A percentile compares a stretch with the other conserved stretches of the same genome.
These are phyloP conservation scores for Temnothorax ravouxi DNA, from an alignment of 2,888 invertebrate genomes.

Conservation along the genomic window DNA sequence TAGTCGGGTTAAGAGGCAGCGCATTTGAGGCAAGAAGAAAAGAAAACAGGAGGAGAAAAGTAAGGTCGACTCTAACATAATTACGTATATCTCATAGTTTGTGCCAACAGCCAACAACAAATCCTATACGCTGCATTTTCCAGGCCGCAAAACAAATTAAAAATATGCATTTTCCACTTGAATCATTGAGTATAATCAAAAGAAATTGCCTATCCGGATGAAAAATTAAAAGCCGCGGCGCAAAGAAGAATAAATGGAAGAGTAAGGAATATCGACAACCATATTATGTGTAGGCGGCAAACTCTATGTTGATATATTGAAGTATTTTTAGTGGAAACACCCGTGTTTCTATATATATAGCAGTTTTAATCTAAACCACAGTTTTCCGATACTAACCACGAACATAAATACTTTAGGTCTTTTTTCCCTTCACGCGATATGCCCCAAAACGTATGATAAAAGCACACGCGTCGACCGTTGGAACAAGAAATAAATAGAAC, in stretches of 20 bases:
- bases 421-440: background rate
- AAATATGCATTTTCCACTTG: conserved; percentile 29
- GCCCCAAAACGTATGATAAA: conserved; percentile 34
- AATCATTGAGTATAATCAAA: conserved; percentile 20
- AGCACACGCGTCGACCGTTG: background rate
- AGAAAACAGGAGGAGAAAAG: conserved; percentile 56
- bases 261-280: background rate
- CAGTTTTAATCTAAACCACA: conserved; percentile 29
- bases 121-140: conserved; percentile 39
- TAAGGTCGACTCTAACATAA: conserved; percentile 49
- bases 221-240: conserved; percentile 34
- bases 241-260: background rate
- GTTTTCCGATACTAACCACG: conserved; percentile 18
- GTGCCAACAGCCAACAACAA: conserved; percentile 50
- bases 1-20: conserved; percentile 82
- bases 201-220: conserved; percentile 33
- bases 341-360: background rate
- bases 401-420: conserved; percentile 20
- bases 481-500: conserved; percentile 17
- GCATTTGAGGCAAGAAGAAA: conserved; percentile 36
- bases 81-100: conserved; percentile 59
- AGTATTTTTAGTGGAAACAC: conserved; percentile 7
- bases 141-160: conserved; percentile 18
- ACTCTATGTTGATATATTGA: background rate
- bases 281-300: conserved; percentile 2